Conservation (phyloP, 1,140 invertebrate species). For the Temnothorax nylanderi region DNA sequence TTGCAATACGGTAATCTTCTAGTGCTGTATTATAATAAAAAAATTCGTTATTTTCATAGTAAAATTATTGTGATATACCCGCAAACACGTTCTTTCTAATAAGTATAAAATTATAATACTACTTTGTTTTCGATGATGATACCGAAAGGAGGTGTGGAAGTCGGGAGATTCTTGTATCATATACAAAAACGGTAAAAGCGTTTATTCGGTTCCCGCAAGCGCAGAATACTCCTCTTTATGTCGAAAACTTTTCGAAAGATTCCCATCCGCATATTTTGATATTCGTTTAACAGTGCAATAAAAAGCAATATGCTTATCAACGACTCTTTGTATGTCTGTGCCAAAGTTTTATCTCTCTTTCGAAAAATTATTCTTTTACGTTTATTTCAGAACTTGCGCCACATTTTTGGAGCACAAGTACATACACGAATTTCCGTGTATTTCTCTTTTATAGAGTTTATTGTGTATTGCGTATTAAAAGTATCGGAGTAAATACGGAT, state of each 20-base stretch:
- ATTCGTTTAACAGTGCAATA: not conserved
- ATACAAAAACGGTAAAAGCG: not conserved
- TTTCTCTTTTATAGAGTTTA: not conserved
- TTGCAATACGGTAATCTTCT: constrained; percentile 9
- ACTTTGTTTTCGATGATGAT: not conserved
- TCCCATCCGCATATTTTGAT: constrained; percentile 4
- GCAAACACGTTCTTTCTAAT: constrained; percentile 7
- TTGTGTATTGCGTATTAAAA: not conserved
- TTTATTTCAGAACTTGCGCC: constrained; percentile 6
- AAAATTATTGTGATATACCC: constrained; percentile 6
- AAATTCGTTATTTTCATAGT: constrained; percentile 35
- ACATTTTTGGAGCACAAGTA: not conserved
- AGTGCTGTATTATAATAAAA: constrained; percentile 26
- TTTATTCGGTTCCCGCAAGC: not conserved
- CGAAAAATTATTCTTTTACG: constrained; percentile 27
- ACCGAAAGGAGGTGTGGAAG: not conserved
- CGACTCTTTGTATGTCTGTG: not conserved
- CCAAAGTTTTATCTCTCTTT: not conserved
- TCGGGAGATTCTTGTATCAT: not conserved
- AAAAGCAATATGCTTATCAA: not conserved
- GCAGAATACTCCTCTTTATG: not conserved
- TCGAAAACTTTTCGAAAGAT: constrained; percentile 1
- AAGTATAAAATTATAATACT: constrained; percentile 13
- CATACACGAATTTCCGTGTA: not conserved
- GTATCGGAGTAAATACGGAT: not conserved